Percentiles rank a stretch among this genome's conserved stretches.
phyloP scores from a whole-genome alignment of 2,113 vertebrate species.

The Raja brachyura region DNA sequence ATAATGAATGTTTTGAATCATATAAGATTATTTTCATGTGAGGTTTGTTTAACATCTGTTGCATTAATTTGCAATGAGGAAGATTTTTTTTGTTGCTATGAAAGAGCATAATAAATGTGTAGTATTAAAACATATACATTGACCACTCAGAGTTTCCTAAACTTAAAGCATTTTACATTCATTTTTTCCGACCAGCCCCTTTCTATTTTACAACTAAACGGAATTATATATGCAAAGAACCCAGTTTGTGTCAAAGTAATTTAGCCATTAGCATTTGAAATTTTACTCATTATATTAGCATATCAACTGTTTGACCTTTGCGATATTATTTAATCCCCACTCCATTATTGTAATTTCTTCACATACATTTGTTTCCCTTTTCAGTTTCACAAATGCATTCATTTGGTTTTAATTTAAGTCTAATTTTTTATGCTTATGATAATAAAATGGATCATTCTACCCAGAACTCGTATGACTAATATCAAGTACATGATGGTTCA shows the following conservation, averaged over 20 bases:
- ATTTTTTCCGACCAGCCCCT: background rate
- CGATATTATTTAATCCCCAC: background rate
- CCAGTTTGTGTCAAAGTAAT: background rate
- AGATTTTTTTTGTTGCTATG: background rate
- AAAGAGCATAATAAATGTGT: background rate
- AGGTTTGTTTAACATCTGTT: background rate
- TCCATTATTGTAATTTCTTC: background rate
- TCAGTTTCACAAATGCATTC: background rate
- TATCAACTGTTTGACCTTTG: background rate
- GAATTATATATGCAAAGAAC: background rate
- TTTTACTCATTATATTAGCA: background rate
- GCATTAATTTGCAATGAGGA: background rate
- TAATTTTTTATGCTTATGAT: background rate
- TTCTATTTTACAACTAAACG: background rate
- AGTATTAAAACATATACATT: background rate
- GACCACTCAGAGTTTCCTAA: background rate
- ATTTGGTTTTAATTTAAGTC: conserved; percentile 21
- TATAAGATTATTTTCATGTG: background rate
- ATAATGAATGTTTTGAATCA: background rate
- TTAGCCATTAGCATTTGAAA: background rate
- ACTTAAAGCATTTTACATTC: background rate
- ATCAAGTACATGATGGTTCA: background rate
- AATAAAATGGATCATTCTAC: background rate
- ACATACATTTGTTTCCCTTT: background rate
- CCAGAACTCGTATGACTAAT: background rate